These are phyloP conservation scores for Mycetomoellerius zeteki DNA, from an alignment of 1,140 invertebrate genomes.

Conservation along the genomic window DNA sequence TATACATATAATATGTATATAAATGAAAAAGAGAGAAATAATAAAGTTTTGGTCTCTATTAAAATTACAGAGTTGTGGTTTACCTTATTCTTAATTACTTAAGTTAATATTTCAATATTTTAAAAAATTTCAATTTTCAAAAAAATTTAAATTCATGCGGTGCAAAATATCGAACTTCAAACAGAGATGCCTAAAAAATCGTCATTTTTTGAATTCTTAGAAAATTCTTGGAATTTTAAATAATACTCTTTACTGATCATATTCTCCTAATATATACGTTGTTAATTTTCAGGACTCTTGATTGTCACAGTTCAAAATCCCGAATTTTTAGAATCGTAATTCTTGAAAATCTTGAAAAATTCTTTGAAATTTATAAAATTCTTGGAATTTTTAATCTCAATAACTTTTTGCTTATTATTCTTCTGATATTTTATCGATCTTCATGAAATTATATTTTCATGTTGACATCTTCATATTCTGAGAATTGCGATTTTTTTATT, in stretches of 20 bases:
- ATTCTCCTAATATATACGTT: background rate
- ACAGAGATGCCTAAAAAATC: background rate
- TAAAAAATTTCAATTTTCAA: background rate
- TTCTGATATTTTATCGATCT: no score
- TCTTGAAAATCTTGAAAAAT: no score
- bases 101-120: background rate
- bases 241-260: background rate
- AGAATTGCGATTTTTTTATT: no score
- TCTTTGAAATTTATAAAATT: no score
- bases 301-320: background rate
- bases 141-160: background rate
- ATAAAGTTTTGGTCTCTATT: background rate
- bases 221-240: background rate
- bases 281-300: background rate
- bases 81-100: background rate
- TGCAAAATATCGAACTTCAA: background rate
- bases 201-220: background rate
- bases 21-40: background rate
- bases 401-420: no score
- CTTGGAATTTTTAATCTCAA: no score
- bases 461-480: no score
- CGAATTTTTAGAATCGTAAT: background rate
- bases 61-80: background rate
- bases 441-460: no score
- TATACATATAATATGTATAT: background rate